Conservation (phyloP, 2,888 invertebrate genomes). For the Brachynemurus nebulosus region DNA sequence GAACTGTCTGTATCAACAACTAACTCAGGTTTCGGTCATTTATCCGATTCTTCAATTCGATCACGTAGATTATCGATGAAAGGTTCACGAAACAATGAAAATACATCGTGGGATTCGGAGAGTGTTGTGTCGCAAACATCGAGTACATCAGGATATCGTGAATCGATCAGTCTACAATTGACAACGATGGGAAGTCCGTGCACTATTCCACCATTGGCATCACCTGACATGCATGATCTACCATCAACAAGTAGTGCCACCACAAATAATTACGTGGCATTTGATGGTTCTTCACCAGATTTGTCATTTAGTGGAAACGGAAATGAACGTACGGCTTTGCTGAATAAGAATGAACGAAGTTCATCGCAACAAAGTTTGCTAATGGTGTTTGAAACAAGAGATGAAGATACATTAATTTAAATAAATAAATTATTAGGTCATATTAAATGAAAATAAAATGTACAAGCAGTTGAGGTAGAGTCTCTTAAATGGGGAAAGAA, state of each 20-base stretch:
- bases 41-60: slow-evolving; percentile 6
- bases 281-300: slow-evolving; percentile 40
- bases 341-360: slow-evolving; percentile 43
- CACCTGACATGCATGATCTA: slow-evolving; percentile 43
- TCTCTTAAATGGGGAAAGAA: too few species aligned
- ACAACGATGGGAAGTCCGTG: slow-evolving; percentile 42
- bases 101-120: slow-evolving; percentile 56
- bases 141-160: slow-evolving; percentile 55
- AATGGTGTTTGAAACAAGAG: slow-evolving; percentile 65
- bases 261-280: slow-evolving; percentile 35
- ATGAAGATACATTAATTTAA: slow-evolving; percentile 76
- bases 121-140: slow-evolving; percentile 62
- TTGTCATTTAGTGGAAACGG: slow-evolving; percentile 51
- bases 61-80: slow-evolving; percentile 4
- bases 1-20: slow-evolving; percentile 17
- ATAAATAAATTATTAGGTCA: too few species aligned
- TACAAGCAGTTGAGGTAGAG: too few species aligned
- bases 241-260: slow-evolving; percentile 36
- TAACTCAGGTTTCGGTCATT: slow-evolving; percentile 7
- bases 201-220: slow-evolving; percentile 44
- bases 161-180: slow-evolving; percentile 46
- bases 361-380: slow-evolving; percentile 64
- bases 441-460: too few species aligned
- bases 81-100: slow-evolving; percentile 19
- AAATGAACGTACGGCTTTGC: slow-evolving; percentile 45